Evolutionary conservation across 2,113 vertebrate species (phyloP), one percentile per base, ranked within the genome.

Genomic region (Tauraco erythrolophus): DNA sequence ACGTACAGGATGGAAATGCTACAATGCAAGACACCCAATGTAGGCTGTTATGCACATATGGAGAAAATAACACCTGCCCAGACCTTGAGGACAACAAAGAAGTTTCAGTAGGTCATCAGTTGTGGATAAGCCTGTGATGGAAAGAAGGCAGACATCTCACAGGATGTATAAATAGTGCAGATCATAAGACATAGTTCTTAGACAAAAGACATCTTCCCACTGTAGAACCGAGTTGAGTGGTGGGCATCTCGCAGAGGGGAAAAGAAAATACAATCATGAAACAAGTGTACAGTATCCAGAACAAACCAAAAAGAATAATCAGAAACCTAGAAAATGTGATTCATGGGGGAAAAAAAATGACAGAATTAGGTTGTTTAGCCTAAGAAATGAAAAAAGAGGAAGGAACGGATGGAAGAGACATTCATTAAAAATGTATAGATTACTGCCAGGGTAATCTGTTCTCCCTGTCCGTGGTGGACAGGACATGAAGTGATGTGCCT

Each of bases 291-390:
- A 64, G 35, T 68, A 75, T 39, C 12, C 18, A 71, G 27, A 83
- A 39, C 3, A 78, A 84, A 74, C 1, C 3, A 83, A 88, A 88
- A 75, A 48, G 3, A 64, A n/a, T 6, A 18, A 72, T 28, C 18
- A 81, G 18, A 86, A 15, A 37, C 53, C 22, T 39, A 77, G 18
- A 91, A 93, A 80, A 86, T 58, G 11, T 80, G 31, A 80, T 17
- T 14, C 1, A 1, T 5, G 4, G 8, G 8, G 5, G 0, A 1
- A 10, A 33, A 41, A 37, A 60, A 39, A n/a, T 3, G 2, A 9
- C 43, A 93, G 51, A 93, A 62, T 58, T 21, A 30, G 15, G 11
- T 75, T 70, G 39, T 62, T 96, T 95, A 70, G 12, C 43, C 46
- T 75, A 92, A 79, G 22, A 88, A 87, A 80, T 50, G 11, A 88